A percentile compares a stretch with the other conserved stretches of the same genome.
These are phyloP conservation scores for Drosophila triauraria DNA, from an alignment of 1,140 invertebrate species.

Conservation along the genomic window DNA sequence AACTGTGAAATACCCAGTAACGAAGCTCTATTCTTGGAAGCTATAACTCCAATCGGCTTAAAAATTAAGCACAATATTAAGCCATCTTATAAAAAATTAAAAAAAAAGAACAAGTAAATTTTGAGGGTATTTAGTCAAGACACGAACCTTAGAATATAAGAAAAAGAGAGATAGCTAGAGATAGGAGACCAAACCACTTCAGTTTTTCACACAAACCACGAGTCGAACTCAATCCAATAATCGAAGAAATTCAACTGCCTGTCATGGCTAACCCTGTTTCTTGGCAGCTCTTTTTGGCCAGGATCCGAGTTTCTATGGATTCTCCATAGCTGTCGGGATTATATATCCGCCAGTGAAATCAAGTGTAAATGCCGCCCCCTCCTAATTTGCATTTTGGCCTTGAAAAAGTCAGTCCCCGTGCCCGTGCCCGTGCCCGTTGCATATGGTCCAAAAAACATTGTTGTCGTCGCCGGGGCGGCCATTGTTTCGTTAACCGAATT, in stretches of 20 bases:
- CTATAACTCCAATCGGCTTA: no score
- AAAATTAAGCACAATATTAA: no score
- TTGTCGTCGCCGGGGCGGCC: conserved; percentile 10
- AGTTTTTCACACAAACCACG: no score
- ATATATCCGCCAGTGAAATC: conserved; percentile 9
- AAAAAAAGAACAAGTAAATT: no score
- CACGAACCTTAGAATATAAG: no score
- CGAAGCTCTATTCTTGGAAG: no score
- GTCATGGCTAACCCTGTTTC: background rate
- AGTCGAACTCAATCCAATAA: no score
- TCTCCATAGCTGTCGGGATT: background rate
- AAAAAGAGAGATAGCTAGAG: no score
- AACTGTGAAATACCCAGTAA: no score
- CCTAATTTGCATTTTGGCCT: conserved; percentile 15
- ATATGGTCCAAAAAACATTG: conserved; percentile 22
- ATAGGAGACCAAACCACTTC: no score
- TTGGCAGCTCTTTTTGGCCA: background rate
- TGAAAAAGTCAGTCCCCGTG: background rate
- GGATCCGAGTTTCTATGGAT: background rate
- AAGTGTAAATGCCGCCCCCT: conserved; percentile 1
- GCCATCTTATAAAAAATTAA: no score
- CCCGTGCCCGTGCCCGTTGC: background rate
- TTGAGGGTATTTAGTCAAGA: no score
- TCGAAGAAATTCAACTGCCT: background rate
- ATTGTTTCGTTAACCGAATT: conserved; percentile 59